Conservation (phyloP, 2,797 vertebrate species). For the Takifugu rubripes region DNA sequence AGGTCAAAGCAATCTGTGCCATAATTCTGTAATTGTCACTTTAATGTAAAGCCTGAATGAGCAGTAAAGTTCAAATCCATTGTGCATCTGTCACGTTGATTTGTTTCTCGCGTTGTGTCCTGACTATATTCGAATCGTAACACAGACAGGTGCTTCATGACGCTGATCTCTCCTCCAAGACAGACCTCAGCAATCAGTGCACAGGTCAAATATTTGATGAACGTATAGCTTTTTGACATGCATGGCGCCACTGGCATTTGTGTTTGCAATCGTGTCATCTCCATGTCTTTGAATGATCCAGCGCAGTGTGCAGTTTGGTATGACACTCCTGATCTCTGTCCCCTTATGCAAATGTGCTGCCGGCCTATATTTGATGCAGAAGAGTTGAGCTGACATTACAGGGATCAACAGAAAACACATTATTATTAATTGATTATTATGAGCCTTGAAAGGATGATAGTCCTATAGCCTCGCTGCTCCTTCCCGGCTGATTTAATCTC, state of each 20-base stretch:
- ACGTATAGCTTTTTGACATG: too few relatives aligned
- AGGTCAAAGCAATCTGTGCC: neutral
- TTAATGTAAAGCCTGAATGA: neutral
- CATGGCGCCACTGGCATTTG: too few relatives aligned
- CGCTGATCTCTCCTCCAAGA: neutral
- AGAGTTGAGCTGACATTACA: neutral
- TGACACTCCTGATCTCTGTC: neutral
- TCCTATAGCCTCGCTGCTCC: too few relatives aligned
- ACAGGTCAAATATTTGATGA: too few relatives aligned
- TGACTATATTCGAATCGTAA: too few relatives aligned
- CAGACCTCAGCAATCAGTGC: neutral
- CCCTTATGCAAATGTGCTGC: neutral
- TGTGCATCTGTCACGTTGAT: constrained; percentile 6
- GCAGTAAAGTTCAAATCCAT: neutral
- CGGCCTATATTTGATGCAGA: neutral
- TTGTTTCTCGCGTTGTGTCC: neutral
- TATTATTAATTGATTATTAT: too few relatives aligned
- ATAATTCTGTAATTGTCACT: neutral
- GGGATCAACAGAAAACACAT: too few relatives aligned
- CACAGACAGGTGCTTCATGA: neutral
- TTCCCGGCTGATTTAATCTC: too few relatives aligned
- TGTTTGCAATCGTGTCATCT: neutral
- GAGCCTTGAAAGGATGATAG: neutral
- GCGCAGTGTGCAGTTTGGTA: neutral
- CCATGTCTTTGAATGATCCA: constrained; percentile 7